Evolutionary conservation across 2,888 invertebrate species (phyloP).

Genomic region (Brachylomia viminalis): DNA sequence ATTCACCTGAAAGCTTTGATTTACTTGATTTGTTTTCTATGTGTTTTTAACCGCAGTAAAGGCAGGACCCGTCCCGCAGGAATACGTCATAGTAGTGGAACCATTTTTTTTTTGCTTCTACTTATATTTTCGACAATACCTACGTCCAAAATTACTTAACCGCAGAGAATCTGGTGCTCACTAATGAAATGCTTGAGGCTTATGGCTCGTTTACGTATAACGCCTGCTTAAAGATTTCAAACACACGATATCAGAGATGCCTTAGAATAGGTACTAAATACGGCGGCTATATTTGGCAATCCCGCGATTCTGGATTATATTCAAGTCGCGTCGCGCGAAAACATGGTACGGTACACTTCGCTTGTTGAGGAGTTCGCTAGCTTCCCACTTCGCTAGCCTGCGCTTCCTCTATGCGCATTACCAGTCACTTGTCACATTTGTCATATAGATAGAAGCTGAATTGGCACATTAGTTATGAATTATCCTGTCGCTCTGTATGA

Average conservation of each 20-base stretch:
- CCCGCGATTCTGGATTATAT: constrained; percentile 59
- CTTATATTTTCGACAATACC: not conserved
- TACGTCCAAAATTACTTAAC: not conserved
- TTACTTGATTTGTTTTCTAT: not conserved
- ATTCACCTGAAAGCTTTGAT: not conserved
- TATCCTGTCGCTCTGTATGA: constrained; percentile 9
- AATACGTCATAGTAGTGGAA: not conserved
- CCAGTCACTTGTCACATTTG: constrained; percentile 68
- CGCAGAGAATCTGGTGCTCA: constrained; percentile 9
- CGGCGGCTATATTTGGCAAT: constrained; percentile 60
- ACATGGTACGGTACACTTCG: constrained; percentile 50
- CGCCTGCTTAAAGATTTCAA: constrained; percentile 53
- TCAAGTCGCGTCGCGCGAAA: constrained; percentile 70
- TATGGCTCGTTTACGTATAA: constrained; percentile 40
- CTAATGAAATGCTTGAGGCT: constrained; percentile 33
- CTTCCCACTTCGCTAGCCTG: too few relatives aligned
- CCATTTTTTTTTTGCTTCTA: too few relatives aligned
- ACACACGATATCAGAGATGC: constrained; percentile 43
- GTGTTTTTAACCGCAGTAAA: not conserved
- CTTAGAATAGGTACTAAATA: constrained; percentile 51
- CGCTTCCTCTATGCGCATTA: constrained; percentile 60
- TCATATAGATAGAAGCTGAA: constrained; percentile 60
- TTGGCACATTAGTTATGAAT: constrained; percentile 10
- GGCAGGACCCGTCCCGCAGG: not conserved
- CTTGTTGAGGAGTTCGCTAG: constrained; percentile 74